Evolutionary conservation across 1,140 invertebrate species (phyloP).

Genomic region (Kradibia gibbosae): DNA sequence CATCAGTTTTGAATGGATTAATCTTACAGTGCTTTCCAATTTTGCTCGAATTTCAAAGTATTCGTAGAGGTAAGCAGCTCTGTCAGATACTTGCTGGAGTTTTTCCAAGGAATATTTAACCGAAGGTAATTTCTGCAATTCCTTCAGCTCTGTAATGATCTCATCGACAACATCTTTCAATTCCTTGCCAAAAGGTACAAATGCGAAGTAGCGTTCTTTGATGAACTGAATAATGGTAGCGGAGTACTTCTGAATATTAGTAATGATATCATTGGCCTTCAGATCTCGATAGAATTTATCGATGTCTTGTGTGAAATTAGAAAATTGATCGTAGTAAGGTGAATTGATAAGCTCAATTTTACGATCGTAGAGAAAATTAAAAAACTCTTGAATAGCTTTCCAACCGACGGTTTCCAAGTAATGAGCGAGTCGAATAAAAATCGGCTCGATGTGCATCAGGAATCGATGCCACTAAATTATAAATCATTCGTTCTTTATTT

Average conservation of each 20-base stretch:
- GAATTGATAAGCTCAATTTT: conserved; percentile 85
- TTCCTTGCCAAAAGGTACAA: conserved; percentile 86
- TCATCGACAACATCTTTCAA: conserved; percentile 80
- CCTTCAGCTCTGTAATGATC: conserved; percentile 79
- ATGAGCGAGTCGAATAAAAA: conserved; percentile 82
- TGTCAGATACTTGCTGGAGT: conserved; percentile 61
- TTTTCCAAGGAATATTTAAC: conserved; percentile 76
- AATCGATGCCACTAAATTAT: conserved; percentile 80
- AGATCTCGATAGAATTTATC: conserved; percentile 84
- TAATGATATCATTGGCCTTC: conserved; percentile 79
- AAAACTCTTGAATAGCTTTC: conserved; percentile 80
- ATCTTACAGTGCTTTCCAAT: conserved; percentile 75
- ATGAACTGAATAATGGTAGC: conserved; percentile 79
- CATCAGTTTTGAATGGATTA: conserved; percentile 79
- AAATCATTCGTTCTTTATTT: conserved; percentile 56
- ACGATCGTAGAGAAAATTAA: conserved; percentile 85
- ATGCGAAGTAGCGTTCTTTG: conserved; percentile 81
- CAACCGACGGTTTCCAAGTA: conserved; percentile 82
- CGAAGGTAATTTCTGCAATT: conserved; percentile 80
- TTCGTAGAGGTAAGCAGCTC: conserved; percentile 78
- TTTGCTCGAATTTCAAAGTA: conserved; percentile 80
- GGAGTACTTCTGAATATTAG: conserved; percentile 84
- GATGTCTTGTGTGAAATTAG: conserved; percentile 85
- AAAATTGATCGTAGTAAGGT: conserved; percentile 83
- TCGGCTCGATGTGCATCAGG: conserved; percentile 81